Conservation (phyloP, 1,140 invertebrate genomes). For the Mamestra configurata region DNA sequence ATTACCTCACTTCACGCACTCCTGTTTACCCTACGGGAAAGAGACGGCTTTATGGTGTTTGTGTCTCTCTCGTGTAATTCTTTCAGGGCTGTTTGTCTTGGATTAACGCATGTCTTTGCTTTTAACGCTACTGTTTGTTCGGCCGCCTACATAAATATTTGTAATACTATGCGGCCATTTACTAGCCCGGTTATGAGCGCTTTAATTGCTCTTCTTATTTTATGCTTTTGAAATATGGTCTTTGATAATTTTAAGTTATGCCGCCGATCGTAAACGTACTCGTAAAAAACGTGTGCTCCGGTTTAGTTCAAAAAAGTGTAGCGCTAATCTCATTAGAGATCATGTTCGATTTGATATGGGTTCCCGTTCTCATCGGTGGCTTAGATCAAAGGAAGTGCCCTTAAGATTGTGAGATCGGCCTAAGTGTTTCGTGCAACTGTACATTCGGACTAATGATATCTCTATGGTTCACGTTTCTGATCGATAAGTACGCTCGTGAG, state of each 20-base stretch:
- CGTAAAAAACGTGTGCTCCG: slow-evolving; percentile 61
- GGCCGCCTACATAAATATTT: slow-evolving; percentile 83
- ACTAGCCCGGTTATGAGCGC: slow-evolving; percentile 74
- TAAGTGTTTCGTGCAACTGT: slow-evolving; percentile 78
- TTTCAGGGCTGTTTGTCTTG: slow-evolving; percentile 82
- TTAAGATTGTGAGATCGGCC: slow-evolving; percentile 60
- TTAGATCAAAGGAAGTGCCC: slow-evolving; percentile 72
- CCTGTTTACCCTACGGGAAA: slow-evolving; percentile 71
- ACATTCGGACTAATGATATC: slow-evolving; percentile 80
- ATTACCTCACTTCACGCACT: slow-evolving; percentile 79
- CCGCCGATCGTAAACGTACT: slow-evolving; percentile 74
- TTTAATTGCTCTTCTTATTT: slow-evolving; percentile 82
- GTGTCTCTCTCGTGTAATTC: slow-evolving; percentile 81
- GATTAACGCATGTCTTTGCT: slow-evolving; percentile 86
- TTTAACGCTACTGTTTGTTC: slow-evolving; percentile 84
- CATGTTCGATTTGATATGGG: slow-evolving; percentile 71
- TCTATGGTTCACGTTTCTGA: slow-evolving; percentile 82
- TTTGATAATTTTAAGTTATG: slow-evolving; percentile 71
- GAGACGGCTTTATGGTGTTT: slow-evolving; percentile 75
- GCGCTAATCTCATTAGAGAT: slow-evolving; percentile 68
- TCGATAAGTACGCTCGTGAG: slow-evolving; percentile 69
- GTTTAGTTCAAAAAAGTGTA: slow-evolving; percentile 63
- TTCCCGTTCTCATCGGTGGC: slow-evolving; percentile 65
- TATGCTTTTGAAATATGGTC: slow-evolving; percentile 78
- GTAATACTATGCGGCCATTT: slow-evolving; percentile 76